phyloP scores from a whole-genome alignment of 2,888 invertebrate species.

The Dysmachus trigonus region DNA sequence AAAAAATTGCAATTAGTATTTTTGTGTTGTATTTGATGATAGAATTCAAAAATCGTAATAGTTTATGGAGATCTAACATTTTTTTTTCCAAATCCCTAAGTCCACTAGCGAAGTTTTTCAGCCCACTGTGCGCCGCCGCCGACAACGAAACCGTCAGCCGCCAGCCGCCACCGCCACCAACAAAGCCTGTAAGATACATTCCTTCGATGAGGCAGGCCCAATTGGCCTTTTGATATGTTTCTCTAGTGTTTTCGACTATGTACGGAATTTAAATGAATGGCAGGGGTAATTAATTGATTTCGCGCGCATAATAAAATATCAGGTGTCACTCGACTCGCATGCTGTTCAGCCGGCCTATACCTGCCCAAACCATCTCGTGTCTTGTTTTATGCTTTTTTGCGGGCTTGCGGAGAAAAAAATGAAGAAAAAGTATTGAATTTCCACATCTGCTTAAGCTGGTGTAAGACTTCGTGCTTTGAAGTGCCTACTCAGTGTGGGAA shows the following conservation, averaged over 20 bases:
- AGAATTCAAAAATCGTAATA: too few relatives aligned
- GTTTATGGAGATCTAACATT: too few relatives aligned
- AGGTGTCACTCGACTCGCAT: not conserved
- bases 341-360: not conserved
- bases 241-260: not conserved
- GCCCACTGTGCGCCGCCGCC: not conserved
- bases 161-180: not conserved
- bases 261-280: not conserved
- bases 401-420: not conserved
- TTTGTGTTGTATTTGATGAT: too few relatives aligned
- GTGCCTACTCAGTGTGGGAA: not conserved
- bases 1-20: too few relatives aligned
- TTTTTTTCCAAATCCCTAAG: too few relatives aligned
- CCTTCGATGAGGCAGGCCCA: not conserved
- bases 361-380: not conserved
- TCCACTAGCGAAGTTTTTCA: too few relatives aligned
- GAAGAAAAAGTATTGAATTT: not conserved
- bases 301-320: not conserved
- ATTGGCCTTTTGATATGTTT: not conserved
- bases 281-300: not conserved
- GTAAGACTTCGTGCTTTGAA: not conserved
- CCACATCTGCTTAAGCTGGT: not conserved
- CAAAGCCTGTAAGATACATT: not conserved
- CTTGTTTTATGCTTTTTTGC: not conserved
- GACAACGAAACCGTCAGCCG: not conserved